These are phyloP conservation scores for Spilosoma lubricipeda DNA, from an alignment of 2,888 invertebrate species.

Conservation along the genomic window DNA sequence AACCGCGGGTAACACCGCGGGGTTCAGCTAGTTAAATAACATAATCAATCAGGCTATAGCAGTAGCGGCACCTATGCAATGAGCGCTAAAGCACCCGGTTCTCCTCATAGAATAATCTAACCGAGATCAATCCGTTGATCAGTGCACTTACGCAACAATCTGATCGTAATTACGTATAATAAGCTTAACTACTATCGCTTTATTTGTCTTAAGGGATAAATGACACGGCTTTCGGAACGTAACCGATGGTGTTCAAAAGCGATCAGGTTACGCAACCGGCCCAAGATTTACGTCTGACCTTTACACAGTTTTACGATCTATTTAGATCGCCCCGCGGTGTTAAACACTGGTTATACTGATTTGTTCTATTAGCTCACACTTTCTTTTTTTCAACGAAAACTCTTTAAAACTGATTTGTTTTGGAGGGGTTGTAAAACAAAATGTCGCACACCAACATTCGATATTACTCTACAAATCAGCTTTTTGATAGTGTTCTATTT, in stretches of 20 bases:
- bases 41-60: background rate
- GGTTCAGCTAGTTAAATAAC: too few species aligned
- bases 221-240: slow-evolving; percentile 27
- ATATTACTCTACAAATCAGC: background rate
- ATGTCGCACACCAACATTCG: background rate
- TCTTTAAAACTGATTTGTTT: slow-evolving; percentile 8
- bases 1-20: too few species aligned
- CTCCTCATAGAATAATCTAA: background rate
- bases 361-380: slow-evolving; percentile 27
- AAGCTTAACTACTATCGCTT: slow-evolving; percentile 10
- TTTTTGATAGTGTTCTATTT: too few species aligned
- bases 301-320: slow-evolving; percentile 42
- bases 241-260: slow-evolving; percentile 26
- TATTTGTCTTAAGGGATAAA: slow-evolving; percentile 21
- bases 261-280: slow-evolving; percentile 41
- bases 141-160: background rate
- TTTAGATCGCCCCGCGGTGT: slow-evolving; percentile 37
- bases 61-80: too few species aligned
- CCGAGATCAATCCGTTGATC: background rate
- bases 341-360: slow-evolving; percentile 40
- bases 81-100: background rate
- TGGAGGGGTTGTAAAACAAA: background rate
- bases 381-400: slow-evolving; percentile 13
- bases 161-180: slow-evolving; percentile 14
- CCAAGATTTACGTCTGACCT: slow-evolving; percentile 45